Evolutionary conservation across 2,888 invertebrate genomes (phyloP).

Genomic region (Rotaria sp.): DNA sequence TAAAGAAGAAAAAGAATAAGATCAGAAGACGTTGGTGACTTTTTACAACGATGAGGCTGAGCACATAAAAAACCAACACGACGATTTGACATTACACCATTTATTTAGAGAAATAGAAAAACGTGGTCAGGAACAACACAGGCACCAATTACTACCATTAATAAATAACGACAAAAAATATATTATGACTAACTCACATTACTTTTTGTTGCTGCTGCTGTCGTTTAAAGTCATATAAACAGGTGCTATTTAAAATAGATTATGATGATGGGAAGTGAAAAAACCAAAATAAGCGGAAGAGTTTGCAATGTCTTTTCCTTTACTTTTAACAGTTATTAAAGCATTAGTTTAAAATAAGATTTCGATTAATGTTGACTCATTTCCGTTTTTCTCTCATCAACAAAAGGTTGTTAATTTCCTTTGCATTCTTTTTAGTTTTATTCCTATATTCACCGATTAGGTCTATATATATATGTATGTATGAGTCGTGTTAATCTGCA

Average conservation of each 20-base stretch:
- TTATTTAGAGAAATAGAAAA: not conserved
- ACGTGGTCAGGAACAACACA: conserved; percentile 1
- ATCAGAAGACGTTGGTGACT: not conserved
- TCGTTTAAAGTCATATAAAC: not conserved
- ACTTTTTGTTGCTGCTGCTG: not conserved
- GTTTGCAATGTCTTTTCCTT: not conserved
- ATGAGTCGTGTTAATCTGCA: not conserved
- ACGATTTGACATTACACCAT: conserved; percentile 19
- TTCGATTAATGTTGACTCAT: not conserved
- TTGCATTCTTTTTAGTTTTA: no score
- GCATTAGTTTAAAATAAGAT: not conserved
- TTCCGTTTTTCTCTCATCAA: conserved; percentile 9
- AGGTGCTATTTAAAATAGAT: not conserved
- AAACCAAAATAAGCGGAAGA: not conserved
- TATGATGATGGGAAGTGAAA: not conserved
- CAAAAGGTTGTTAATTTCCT: not conserved
- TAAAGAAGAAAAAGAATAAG: not conserved
- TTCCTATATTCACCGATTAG: not conserved
- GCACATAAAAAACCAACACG: not conserved
- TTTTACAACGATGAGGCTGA: conserved; percentile 20
- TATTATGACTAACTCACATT: not conserved
- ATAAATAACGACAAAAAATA: not conserved
- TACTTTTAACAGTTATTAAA: not conserved
- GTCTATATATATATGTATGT: conserved; percentile 45
- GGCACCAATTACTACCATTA: conserved; percentile 10